Base-by-base conservation (phyloP, 2,888 invertebrate genomes). In the Oligia fasciuncula region DNA sequence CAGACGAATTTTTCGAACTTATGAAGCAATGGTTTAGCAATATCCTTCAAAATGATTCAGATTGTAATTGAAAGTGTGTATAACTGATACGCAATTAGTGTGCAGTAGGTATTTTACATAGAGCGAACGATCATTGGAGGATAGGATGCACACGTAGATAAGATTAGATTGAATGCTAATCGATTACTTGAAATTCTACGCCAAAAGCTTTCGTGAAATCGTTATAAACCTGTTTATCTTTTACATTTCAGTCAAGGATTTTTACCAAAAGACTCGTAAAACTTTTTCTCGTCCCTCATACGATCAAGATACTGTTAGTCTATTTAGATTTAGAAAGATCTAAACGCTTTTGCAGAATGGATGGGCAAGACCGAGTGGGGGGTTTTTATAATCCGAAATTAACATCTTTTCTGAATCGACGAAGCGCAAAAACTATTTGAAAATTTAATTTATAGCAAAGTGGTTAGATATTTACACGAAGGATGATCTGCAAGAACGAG, bases 111-210 rank as follows among this genome's bases (percentile, higher is more conserved):
- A 35, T 51, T 51, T 23, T 14, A 35, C 14, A 69, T 23, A 4
- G 35, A n/a, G 3, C 51, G 17, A 81, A 40, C 14, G 8, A 69
- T 49, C 40, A 69, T 57, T 69, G 29, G 8, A 8, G 8, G 11
- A 43, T 13, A 40, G 46, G 35, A 76, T 68, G 63, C 67, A 77
- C 4, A 19, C 35, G 4, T 2, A 43, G 77, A 85, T 85, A 70
- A 84, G 76, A 84, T 84, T 35, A 78, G 13, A 73, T 65, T 29
- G 1, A 68, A 46, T 14, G 29, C 9, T 66, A 60, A 73, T 69
- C 46, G 17, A 19, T 73, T 29, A 65, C 40, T 43, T 23, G 46
- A 68, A 74, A 68, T 54, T 19, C 4, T 62, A 46, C 62, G 4
- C 0, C 0, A 63, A 0, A 35, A 73, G 43, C 13, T 63, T 71